Evolutionary conservation across 2,888 invertebrate genomes (phyloP), one percentile per base, ranked within the genome.

Genomic region (Drosophila mimica): DNA sequence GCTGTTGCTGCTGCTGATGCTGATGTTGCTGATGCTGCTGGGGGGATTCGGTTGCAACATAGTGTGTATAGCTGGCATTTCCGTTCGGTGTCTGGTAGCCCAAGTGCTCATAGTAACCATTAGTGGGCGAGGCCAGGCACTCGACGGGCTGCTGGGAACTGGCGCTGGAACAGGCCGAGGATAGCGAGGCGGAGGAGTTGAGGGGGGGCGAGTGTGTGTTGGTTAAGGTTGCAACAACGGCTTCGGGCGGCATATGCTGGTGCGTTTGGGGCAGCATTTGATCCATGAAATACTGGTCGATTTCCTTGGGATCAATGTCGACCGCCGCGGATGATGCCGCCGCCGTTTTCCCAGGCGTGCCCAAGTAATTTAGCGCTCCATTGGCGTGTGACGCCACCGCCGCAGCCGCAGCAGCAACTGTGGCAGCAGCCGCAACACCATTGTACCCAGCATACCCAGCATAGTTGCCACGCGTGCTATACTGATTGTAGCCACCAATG

Each of bases 211-310:
- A 89, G 25, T 88, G 83, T 2, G 65, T 33, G 67, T n/a, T 15
- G 43, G 13, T 28, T 46, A 46, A 28, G 15, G 60, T 33, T n/a
- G 60, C 28, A 28, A 46, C 46, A 4, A 46, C 28, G 25, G 46
- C 25, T 46, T 51, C 51, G 38, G 17, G 36, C 28, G 34, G 58
- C 34, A 58, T 54, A 71, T 70, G 66, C 64, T 88, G 82, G 57
- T 84, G 83, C 83, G 89, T 76, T 79, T 92, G 83, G 75, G 92
- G 86, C 82, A 93, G 76, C 85, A 92, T 88, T 86, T 92, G 89
- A 79, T 91, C 91, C 91, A 93, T 92, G 70, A 93, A 91, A 89
- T 93, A 93, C 91, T 93, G 93, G 90, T 93, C 93, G 80, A 93
- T 92, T 91, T 93, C 93, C 86, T 93, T 93, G 40, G 92, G 91